A percentile compares a stretch with the other conserved stretches of the same genome.
phyloP scores from a whole-genome alignment of 2,797 vertebrate species.

The Gymnoscopelus microlampas region DNA sequence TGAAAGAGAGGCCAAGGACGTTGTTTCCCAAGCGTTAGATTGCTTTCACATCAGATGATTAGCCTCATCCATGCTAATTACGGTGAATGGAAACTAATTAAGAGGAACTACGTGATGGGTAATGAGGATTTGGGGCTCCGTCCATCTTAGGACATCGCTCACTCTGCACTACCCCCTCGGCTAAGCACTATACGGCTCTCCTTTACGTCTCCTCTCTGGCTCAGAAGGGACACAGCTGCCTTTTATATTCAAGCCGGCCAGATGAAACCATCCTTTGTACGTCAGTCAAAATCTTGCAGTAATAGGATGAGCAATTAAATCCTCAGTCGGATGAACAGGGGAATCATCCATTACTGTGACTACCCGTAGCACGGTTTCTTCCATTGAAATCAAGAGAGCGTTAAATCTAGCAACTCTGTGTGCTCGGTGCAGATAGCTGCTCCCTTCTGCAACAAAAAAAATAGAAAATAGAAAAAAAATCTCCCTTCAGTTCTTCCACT shows the following conservation, averaged over 20 bases:
- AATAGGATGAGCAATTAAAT: slow-evolving; percentile 62
- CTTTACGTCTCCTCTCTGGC: slow-evolving; percentile 47
- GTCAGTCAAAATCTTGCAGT: slow-evolving; percentile 34
- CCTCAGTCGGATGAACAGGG: slow-evolving; percentile 33
- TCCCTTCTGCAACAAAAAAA: slow-evolving; percentile 27
- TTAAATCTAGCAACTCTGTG: slow-evolving; percentile 25
- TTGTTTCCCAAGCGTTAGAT: slow-evolving; percentile 92
- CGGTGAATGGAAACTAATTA: slow-evolving; percentile 98
- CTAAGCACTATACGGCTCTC: slow-evolving; percentile 37
- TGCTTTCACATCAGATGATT: slow-evolving; percentile 98
- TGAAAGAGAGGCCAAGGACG: slow-evolving; percentile 95
- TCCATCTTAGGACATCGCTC: slow-evolving; percentile 89
- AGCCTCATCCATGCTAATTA: slow-evolving; percentile 96
- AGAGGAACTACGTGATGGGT: slow-evolving; percentile 93
- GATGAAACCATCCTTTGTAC: slow-evolving; percentile 35
- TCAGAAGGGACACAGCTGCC: slow-evolving; percentile 20
- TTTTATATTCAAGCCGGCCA: slow-evolving; percentile 42
- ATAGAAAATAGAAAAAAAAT: slow-evolving; percentile 6
- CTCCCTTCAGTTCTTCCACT: slow-evolving; percentile 36
- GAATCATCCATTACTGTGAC: slow-evolving; percentile 29
- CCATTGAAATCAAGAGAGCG: slow-evolving; percentile 42
- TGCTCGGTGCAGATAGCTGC: slow-evolving; percentile 39
- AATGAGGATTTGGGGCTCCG: slow-evolving; percentile 94
- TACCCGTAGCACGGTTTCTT: slow-evolving; percentile 37
- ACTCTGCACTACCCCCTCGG: slow-evolving; percentile 52